Evolutionary conservation across 2,888 invertebrate species (phyloP), one percentile per base, ranked within the genome.

Genomic region (Drosophila anceps): DNA sequence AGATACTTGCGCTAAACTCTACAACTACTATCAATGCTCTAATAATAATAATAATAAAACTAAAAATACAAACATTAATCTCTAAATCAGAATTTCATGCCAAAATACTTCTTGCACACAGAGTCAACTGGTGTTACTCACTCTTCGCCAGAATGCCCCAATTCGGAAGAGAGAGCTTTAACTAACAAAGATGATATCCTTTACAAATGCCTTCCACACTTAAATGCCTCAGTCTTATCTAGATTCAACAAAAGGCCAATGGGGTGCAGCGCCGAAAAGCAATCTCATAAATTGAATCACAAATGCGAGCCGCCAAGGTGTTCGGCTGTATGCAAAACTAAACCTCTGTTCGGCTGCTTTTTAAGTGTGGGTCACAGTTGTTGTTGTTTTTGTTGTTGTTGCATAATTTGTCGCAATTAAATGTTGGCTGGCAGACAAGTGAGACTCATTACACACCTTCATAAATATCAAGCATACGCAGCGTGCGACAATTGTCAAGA

Each of bases 381-480:
- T 35, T 33, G 20, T 37, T 24, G 35, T 6, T 33, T 27, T 12
- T 48, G 41, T 6, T 41, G 15, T 61, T 39, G 43, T 48, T 74
- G 41, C 37, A 72, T 39, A 61, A 58, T 48, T 79, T 61, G 54
- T 60, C 29, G 57, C 57, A 50, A 68, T 67, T 74, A 57, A 48
- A 0, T 41, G 55, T 55, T 51, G 29, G 54, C 54, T 27, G 58
- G 59, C 69, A 50, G 59, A 61, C 72, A 79, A 57, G 64, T 59
- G 43, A 59, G 55, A 51, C 70, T 72, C 76, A 68, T 73, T 64
- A 69, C 61, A n/a, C 61, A 65, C 54, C 54, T 57, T 63, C 58
- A 73, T 76, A 69, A 77, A 69, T 63, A 86, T 84, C 70, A 79
- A 79, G 76, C 60, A 81, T 86, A 84, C 82, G 82, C 82, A 69